Evolutionary conservation across 1,140 invertebrate species (phyloP), one percentile per base, ranked within the genome.

Genomic region (Choristoneura fumiferana): DNA sequence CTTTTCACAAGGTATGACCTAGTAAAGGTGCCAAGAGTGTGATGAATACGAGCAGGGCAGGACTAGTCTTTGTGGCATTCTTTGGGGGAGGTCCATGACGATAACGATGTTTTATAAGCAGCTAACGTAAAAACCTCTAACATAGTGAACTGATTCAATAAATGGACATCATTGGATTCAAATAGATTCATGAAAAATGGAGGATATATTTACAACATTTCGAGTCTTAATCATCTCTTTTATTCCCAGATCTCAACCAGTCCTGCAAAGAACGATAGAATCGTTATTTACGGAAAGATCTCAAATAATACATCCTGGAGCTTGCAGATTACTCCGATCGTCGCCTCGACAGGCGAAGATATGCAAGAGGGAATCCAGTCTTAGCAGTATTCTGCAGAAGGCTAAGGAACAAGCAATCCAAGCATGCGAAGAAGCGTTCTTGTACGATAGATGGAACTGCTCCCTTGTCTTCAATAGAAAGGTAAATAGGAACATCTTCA

Each of bases 391-490:
- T 8, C 59, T 93, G 12, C 67, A 69, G 13, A 81, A 86, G 14
- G 92, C 92, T 0, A 91, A 89, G 38, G 76, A 89, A 4, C 78
- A 92, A 73, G 91, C 91, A 0, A 87, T 92, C 29, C 73, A 62
- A 0, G 87, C 91, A 34, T 93, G 92, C 58, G 89, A 92, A 71
- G 88, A 91, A 63, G 84, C 90, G 35, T 93, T 92, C 60, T 88
- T 91, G 58, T 93, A 90, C 63, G 92, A 93, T 63, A 87, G 92
- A 52, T 93, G 92, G 92, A 92, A 93, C 69, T 93, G 92, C 63
- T 91, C 92, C 9, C 78, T 90, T 17, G 34, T 84, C 0, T 87
- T 73, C 56, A 90, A 90, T 65, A 89, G 70, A 8, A 89, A 90
- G 61, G 64, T 83, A 35, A 91, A 91, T 54, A 79, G 81, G 15